These are phyloP conservation scores for Taeniopygia guttata DNA, from an alignment of 2,797 vertebrate species.

Conservation along the genomic window DNA sequence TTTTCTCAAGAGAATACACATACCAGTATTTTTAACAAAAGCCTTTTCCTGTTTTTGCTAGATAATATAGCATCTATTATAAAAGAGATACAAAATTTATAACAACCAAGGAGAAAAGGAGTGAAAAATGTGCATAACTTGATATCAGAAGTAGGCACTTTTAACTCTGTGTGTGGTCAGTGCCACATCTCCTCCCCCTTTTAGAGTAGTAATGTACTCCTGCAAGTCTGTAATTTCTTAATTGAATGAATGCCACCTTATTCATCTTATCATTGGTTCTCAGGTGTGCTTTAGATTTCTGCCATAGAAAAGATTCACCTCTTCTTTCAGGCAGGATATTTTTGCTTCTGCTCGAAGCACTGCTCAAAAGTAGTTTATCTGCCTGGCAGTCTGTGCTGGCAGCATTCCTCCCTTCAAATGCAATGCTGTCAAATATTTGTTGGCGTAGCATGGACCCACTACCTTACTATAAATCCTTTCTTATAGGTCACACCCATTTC, in stretches of 20 bases:
- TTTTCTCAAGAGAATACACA: background rate
- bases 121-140: background rate
- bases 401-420: background rate
- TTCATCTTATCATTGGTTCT: background rate
- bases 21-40: conserved; percentile 10
- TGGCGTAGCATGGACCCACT: background rate
- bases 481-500: background rate
- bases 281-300: background rate
- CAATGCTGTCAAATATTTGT: background rate
- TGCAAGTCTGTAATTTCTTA: background rate
- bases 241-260: background rate
- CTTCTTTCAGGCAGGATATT: background rate
- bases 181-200: background rate
- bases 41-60: background rate
- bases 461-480: background rate
- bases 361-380: background rate
- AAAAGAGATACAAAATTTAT: background rate
- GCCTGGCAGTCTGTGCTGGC: background rate
- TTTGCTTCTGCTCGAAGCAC: background rate
- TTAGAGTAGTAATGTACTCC: background rate
- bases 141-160: background rate
- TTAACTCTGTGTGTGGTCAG: background rate
- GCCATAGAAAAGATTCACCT: background rate
- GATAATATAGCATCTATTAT: background rate
- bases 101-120: background rate